These are phyloP conservation scores for Blastobasis adustella DNA, from an alignment of 2,888 invertebrate genomes.

Conservation along the genomic window DNA sequence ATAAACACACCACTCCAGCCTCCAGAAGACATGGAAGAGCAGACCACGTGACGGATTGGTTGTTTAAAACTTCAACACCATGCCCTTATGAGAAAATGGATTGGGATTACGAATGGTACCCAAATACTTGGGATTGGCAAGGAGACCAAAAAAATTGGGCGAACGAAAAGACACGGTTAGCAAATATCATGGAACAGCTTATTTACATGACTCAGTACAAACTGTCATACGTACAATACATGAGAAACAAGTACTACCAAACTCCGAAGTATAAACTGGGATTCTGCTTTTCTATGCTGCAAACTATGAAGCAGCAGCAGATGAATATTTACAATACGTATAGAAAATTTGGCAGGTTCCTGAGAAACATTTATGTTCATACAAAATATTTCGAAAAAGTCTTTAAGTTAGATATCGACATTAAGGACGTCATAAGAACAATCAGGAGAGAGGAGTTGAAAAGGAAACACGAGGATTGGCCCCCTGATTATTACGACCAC, in stretches of 20 bases:
- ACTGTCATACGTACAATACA: constrained; percentile 22
- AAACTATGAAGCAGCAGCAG: constrained; percentile 26
- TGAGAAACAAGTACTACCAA: constrained; percentile 28
- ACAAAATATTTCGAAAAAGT: constrained; percentile 31
- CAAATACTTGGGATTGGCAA: too few relatives aligned
- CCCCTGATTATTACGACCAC: constrained; percentile 7
- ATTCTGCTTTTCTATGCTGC: constrained; percentile 25
- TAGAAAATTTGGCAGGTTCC: neutral
- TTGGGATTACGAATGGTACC: too few relatives aligned
- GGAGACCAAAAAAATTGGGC: too few relatives aligned
- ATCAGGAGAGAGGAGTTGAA: constrained; percentile 8
- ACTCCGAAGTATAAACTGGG: constrained; percentile 28
- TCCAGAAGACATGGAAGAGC: too few relatives aligned
- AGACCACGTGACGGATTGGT: too few relatives aligned
- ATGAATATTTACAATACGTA: constrained; percentile 17
- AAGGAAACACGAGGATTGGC: constrained; percentile 4
- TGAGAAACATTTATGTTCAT: constrained; percentile 12
- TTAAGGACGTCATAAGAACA: constrained; percentile 20
- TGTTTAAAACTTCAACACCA: too few relatives aligned
- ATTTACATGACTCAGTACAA: constrained; percentile 32
- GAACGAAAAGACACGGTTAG: too few relatives aligned
- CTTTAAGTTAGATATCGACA: constrained; percentile 24
- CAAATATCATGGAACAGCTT: constrained; percentile 30
- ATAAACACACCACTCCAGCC: too few relatives aligned
- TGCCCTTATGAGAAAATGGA: too few relatives aligned